Base-by-base conservation (phyloP, 2,797 vertebrate species). In the Argentina silus region DNA sequence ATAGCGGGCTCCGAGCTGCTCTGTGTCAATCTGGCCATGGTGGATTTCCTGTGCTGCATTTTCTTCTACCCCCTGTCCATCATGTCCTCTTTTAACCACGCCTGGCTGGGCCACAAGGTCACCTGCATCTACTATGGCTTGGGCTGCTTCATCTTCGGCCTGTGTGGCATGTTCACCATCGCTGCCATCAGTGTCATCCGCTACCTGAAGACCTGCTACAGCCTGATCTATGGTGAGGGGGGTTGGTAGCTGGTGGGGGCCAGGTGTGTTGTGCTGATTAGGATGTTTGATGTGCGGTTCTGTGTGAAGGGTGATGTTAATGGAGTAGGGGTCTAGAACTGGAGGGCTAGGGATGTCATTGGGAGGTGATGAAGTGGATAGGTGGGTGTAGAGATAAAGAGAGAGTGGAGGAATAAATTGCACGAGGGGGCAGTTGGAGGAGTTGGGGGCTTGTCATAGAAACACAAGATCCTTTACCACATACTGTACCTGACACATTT, bases 31-130 rank as follows among this genome's bases (percentile, higher is more conserved):
- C 85, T 93, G 80, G 91, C 91, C 0, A 51, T 89, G 80, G 88
- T 90, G 1, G 92, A 92, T 83, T 90, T 93, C 82, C 75, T 92
- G 21, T 81, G 84, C 83, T 93, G 92, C 72, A 56, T 92, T 72
- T 90, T 82, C 68, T 90, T 93, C 77, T 93, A 93, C 85, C 92
- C 91, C 0, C 86, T 93, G 21, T 89, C 92, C 86, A 90, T 92
- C 81, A 0, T 85, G 36, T 93, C 91, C 1, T 93, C 90, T 23
- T 92, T 93, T 73, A 74, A 56, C 59, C 92, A 93, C 44, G 10
- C 45, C 0, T 92, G 92, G 91, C 82, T 90, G 70, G 91, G 92
- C 9, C 80, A 79, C 36, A 69, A 82, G 55, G 0, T 69, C 75
- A 90, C 91, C 0, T 93, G 91, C 1, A 36, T 90, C 6, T 93